Evolutionary conservation across 1,140 invertebrate species (phyloP).

Genomic region (Holotrichia oblita): DNA sequence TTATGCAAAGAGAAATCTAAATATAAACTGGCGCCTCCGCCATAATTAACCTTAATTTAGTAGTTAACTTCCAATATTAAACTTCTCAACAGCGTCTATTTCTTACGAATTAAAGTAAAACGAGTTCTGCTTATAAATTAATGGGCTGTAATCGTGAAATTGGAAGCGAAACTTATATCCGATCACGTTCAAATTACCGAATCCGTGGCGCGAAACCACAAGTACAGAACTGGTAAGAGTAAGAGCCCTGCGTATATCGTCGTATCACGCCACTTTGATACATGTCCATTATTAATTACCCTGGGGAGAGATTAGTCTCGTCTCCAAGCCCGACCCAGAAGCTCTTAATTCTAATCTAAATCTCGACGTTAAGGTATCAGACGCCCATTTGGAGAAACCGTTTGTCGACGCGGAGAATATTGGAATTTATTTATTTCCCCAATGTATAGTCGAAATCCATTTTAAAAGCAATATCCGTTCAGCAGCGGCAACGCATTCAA

Average conservation of each 20-base stretch:
- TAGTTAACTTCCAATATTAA: too few species aligned
- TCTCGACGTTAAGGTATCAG: conserved; percentile 9
- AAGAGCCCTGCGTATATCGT: background rate
- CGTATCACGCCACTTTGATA: background rate
- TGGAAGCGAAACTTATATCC: too few species aligned
- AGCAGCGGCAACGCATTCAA: background rate
- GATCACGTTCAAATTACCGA: too few species aligned
- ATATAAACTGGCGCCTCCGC: too few species aligned
- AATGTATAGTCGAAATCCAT: conserved; percentile 9
- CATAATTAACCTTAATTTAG: too few species aligned
- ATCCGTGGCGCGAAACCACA: too few species aligned
- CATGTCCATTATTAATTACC: conserved; percentile 30
- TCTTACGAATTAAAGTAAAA: too few species aligned
- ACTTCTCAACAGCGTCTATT: too few species aligned
- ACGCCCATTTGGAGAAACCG: conserved; percentile 21
- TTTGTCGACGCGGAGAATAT: conserved; percentile 3
- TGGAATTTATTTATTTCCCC: conserved; percentile 29
- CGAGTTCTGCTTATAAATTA: too few species aligned
- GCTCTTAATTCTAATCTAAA: conserved; percentile 34
- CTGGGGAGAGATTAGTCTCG: conserved; percentile 20
- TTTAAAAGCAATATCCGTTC: conserved; percentile 9
- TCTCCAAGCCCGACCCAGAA: conserved; percentile 2
- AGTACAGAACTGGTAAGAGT: too few species aligned
- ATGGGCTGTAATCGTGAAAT: too few species aligned
- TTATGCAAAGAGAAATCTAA: too few species aligned